Evolutionary conservation across 2,888 invertebrate genomes (phyloP).

Genomic region (Orthosia gothica): DNA sequence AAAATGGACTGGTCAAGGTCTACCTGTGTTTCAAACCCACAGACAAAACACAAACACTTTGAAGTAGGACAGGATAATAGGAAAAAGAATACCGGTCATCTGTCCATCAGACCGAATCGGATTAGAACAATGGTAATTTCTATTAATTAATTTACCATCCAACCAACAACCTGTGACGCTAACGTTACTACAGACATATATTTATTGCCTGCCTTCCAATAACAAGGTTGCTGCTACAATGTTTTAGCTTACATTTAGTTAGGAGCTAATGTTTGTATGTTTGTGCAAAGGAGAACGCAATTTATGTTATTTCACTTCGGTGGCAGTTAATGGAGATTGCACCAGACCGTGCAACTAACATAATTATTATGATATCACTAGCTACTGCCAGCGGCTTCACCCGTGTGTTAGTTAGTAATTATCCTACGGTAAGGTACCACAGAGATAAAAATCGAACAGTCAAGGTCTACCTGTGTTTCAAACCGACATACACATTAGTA

Average conservation of each 20-base stretch:
- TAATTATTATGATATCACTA: background rate
- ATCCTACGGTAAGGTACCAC: too few species aligned
- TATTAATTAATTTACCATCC: slow-evolving; percentile 45
- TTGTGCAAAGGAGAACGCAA: background rate
- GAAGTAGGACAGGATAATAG: too few species aligned
- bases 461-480: too few species aligned
- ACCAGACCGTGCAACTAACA: background rate
- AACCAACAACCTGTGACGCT: slow-evolving; percentile 43
- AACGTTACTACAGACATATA: slow-evolving; percentile 37
- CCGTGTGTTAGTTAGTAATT: background rate
- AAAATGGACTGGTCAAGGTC: too few species aligned
- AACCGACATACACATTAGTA: too few species aligned
- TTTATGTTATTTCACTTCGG: background rate
- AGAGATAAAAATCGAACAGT: too few species aligned
- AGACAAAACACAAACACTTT: too few species aligned
- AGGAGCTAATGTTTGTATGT: slow-evolving; percentile 30
- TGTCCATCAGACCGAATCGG: too few species aligned
- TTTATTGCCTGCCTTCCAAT: slow-evolving; percentile 38
- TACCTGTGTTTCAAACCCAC: too few species aligned
- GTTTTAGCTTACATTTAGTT: slow-evolving; percentile 9
- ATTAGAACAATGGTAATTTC: too few species aligned
- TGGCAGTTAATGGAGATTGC: background rate
- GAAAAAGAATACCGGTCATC: too few species aligned
- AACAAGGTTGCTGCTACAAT: slow-evolving; percentile 27
- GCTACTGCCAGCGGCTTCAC: background rate